Evolutionary conservation across 1,140 invertebrate genomes (phyloP).

Genomic region (Coenobita brevimanus): DNA sequence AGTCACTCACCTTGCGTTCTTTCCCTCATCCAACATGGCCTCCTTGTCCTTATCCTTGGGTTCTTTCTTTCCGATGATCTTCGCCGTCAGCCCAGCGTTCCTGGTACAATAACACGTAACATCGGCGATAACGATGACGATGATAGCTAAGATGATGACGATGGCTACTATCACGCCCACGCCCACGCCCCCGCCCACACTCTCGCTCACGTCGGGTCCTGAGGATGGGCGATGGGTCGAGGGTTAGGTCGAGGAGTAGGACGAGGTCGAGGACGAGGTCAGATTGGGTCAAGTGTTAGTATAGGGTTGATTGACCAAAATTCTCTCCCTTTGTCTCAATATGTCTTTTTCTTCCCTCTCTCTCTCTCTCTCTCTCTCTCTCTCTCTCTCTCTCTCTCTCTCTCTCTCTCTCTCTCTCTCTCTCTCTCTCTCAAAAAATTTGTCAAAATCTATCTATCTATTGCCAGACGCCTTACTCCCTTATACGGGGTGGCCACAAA

Average conservation of each 20-base stretch:
- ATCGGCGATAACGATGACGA: conserved; percentile 31
- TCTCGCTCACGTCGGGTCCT: not conserved
- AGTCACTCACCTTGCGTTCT: conserved; percentile 48
- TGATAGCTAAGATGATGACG: conserved; percentile 29
- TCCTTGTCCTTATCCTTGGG: conserved; percentile 57
- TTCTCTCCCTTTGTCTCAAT: no score
- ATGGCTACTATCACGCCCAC: conserved; percentile 33
- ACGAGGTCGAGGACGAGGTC: not conserved
- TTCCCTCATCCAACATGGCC: conserved; percentile 51
- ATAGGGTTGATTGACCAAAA: no score
- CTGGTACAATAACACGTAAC: conserved; percentile 40
- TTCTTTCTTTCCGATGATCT: conserved; percentile 28
- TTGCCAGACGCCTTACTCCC: no score
- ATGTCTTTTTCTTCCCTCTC: no score
- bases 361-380: no score
- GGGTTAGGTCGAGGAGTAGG: not conserved
- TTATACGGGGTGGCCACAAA: no score
- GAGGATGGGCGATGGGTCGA: not conserved
- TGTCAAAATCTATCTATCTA: no score
- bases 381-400: no score
- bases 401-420: no score
- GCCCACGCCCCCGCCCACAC: not conserved
- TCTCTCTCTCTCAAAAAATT: no score
- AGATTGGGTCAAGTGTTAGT: not conserved
- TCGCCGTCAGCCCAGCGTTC: conserved; percentile 45